Evolutionary conservation across 2,888 invertebrate genomes (phyloP).

Genomic region (Tenthredo mesomela): DNA sequence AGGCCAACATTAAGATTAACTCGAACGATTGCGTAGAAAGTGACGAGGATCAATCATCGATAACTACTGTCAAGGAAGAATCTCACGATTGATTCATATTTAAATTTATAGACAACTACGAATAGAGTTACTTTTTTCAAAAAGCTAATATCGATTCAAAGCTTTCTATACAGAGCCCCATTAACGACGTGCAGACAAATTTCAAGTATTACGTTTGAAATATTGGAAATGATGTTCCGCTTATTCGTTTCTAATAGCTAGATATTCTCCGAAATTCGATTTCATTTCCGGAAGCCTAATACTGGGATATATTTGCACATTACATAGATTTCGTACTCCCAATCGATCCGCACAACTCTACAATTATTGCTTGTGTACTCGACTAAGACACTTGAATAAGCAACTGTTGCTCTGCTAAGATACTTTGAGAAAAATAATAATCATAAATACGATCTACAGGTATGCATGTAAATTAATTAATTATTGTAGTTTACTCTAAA

Average conservation of each 20-base stretch:
- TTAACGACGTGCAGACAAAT: background rate
- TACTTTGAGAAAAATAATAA: constrained; percentile 9
- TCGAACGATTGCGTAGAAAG: constrained; percentile 68
- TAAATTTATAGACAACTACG: constrained; percentile 26
- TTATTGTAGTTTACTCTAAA: constrained; percentile 39
- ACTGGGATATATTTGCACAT: constrained; percentile 8
- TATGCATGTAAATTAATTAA: constrained; percentile 46
- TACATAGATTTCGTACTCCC: background rate
- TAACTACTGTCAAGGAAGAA: constrained; percentile 67
- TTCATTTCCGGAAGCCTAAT: background rate
- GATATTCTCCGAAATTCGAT: background rate
- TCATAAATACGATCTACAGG: constrained; percentile 34
- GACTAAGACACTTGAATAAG: background rate
- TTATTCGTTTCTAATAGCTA: background rate
- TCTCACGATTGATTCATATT: constrained; percentile 70
- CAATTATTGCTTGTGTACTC: background rate
- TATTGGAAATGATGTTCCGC: background rate
- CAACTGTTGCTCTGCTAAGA: constrained; percentile 29
- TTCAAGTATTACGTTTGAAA: background rate
- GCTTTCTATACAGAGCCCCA: background rate
- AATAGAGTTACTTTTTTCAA: constrained; percentile 29
- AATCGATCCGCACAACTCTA: constrained; percentile 23
- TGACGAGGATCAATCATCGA: constrained; percentile 66
- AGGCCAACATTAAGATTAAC: constrained; percentile 74
- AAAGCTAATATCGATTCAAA: constrained; percentile 2